Percentiles rank a stretch among this genome's conserved stretches.
phyloP scores from a whole-genome alignment of 2,888 invertebrate species.

The Anoplius nigerrimus region DNA sequence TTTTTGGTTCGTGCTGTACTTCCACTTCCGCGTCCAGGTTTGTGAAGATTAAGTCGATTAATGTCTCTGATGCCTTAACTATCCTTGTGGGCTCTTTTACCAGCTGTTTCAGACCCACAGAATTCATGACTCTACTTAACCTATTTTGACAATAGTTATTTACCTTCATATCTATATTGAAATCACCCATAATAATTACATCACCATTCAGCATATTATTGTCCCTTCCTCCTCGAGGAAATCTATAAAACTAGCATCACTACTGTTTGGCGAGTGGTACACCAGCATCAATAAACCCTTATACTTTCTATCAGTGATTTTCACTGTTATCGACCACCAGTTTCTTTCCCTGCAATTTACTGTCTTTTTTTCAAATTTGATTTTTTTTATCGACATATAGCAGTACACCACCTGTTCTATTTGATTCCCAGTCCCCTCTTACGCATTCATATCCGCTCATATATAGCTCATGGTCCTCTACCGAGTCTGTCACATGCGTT shows the following conservation, averaged over 20 bases:
- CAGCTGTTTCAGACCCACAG: not conserved
- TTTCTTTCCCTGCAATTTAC: conserved; percentile 13
- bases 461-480: conserved; percentile 6
- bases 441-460: conserved; percentile 4
- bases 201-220: conserved; percentile 4
- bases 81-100: not conserved
- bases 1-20: conserved; percentile 8
- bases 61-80: not conserved
- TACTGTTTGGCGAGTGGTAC: conserved; percentile 19
- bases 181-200: not conserved
- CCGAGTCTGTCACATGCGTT: not conserved
- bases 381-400: conserved; percentile 20
- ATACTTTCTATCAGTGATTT: conserved; percentile 8
- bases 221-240: not conserved
- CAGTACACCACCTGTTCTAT: conserved; percentile 17
- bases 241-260: conserved; percentile 4
- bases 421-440: conserved; percentile 1
- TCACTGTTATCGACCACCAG: conserved; percentile 18
- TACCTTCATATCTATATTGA: conserved; percentile 4
- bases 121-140: not conserved
- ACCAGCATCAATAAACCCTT: conserved; percentile 9
- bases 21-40: conserved; percentile 7
- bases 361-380: conserved; percentile 16
- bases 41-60: not conserved
- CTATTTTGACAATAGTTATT: conserved; percentile 11